Evolutionary conservation across 2,797 vertebrate species (phyloP), one percentile per base, ranked within the genome.

Genomic region (Aselliscus stoliczkanus): DNA sequence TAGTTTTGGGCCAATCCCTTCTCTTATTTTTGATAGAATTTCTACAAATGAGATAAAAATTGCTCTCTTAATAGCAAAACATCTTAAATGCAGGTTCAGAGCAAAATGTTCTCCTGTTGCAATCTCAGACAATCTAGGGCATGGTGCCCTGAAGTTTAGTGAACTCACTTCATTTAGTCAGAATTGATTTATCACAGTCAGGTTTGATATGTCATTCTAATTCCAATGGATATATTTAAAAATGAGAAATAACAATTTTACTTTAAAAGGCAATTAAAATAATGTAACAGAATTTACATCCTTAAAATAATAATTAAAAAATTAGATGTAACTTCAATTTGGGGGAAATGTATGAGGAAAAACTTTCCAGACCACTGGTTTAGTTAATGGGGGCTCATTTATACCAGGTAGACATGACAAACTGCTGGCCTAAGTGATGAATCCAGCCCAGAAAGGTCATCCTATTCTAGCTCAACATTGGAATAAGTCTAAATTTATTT

Each of bases 21-120:
- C 14, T 85, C 15, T 81, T 94, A 90, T 62, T 92, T 97, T 90
- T 90, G 20, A 82, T 88, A 47, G 87, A 80, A 80, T 95, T 90
- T 86, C 69, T 44, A 95, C 50, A 95, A 88, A 82, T 93, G 52
- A 72, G 69, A 73, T 91, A 75, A 90, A 95, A 94, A 76, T 29
- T 65, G 29, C 37, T 10, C 21, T 94, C 65, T 82, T 58, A 27
- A 21, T 86, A 81, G 29, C 62, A 79, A 27, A 77, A 64, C 8
- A 37, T 79, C 34, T 85, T 93, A 82, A 95, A 89, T 86, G 56
- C 23, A 64, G 67, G 34, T 83, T 3, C 65, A 93, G 72, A 62
- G 79, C 93, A 89, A 96, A 93, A 94, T 93, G 69, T 85, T 34
- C n/a, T 39, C 3, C 15, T 20, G 5, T 42, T 85, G 8, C n/a